Conservation (phyloP, 2,113 vertebrate genomes). For the Rhinichthys klamathensis region DNA sequence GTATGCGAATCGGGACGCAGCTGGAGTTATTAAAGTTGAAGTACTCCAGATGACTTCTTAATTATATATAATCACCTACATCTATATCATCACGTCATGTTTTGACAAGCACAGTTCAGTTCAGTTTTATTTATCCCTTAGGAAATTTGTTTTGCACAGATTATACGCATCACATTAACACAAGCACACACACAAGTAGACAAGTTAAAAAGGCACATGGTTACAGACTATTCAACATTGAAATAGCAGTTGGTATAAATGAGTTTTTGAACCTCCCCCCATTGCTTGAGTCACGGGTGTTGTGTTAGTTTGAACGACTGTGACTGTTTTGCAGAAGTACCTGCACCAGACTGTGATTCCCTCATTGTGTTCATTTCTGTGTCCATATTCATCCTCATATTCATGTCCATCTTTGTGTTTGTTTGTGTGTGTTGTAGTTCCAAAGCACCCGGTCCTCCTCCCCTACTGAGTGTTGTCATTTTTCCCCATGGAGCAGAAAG, state of each 20-base stretch:
- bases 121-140: no score
- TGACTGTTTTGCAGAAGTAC: background rate
- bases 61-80: conserved; percentile 11
- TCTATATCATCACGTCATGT: background rate
- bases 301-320: background rate
- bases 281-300: background rate
- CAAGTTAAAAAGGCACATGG: no score
- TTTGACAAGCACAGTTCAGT: background rate
- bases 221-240: no score
- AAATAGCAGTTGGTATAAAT: no score
- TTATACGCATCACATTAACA: no score
- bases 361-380: background rate
- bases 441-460: conserved; percentile 89
- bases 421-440: conserved; percentile 85
- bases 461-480: conserved; percentile 95
- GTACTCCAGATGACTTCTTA: background rate
- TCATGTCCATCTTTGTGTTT: conserved; percentile 53
- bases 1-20: background rate
- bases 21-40: background rate
- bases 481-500: conserved; percentile 98
- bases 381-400: conserved; percentile 40
- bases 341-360: background rate
- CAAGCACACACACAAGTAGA: no score
- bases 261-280: no score
- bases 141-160: no score